phyloP scores from a whole-genome alignment of 2,797 vertebrate genomes.

The Hydrocynus forskahlii region DNA sequence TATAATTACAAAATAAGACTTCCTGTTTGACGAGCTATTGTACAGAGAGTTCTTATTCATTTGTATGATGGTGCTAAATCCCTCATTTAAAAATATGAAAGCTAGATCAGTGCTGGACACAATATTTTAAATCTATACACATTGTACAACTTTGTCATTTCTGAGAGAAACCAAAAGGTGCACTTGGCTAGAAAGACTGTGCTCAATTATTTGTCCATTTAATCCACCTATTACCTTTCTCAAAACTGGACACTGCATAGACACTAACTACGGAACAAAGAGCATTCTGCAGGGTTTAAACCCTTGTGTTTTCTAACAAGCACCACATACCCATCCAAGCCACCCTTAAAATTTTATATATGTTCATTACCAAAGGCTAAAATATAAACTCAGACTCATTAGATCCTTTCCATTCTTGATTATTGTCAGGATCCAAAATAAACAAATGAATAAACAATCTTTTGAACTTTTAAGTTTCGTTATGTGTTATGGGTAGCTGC shows the following conservation, averaged over 20 bases:
- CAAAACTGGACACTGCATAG: background rate
- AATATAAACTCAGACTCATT: no score
- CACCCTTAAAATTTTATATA: no score
- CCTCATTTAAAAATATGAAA: background rate
- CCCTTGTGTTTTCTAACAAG: no score
- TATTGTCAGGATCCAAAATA: no score
- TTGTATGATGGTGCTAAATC: no score
- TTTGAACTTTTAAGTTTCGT: no score
- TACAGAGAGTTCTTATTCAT: slow-evolving; percentile 23
- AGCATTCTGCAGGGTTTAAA: no score
- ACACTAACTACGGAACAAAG: background rate
- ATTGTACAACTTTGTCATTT: background rate
- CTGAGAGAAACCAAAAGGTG: background rate
- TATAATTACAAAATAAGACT: background rate
- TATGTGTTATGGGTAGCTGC: background rate
- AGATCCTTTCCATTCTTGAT: no score
- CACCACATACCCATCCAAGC: no score
- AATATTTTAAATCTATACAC: background rate
- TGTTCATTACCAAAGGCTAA: no score
- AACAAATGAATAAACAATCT: no score
- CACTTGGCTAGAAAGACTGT: background rate
- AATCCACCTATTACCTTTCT: background rate
- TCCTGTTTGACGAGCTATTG: background rate
- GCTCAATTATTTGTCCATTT: background rate
- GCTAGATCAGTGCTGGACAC: background rate